Conservation (phyloP, 2,888 invertebrate genomes). For the Steromphala cineraria region DNA sequence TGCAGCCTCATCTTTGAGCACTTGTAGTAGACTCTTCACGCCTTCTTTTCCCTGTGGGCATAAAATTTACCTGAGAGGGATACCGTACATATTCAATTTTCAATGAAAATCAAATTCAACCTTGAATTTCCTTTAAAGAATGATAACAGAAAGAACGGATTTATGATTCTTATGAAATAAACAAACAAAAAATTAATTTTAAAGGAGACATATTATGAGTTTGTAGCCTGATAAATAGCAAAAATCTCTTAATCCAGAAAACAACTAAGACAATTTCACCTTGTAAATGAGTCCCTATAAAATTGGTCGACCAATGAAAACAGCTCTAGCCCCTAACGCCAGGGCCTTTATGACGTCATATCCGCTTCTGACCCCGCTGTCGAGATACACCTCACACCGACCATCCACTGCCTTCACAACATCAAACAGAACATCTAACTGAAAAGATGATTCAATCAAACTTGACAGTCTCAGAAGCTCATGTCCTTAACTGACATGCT, state of each 20-base stretch:
- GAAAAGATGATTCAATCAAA: not conserved
- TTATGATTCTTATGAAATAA: no score
- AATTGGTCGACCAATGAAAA: slow-evolving; percentile 90
- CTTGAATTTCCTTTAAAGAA: no score
- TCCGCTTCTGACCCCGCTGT: slow-evolving; percentile 90
- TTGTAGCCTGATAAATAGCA: not conserved
- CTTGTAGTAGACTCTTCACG: no score
- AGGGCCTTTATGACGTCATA: slow-evolving; percentile 93
- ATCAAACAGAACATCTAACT: slow-evolving; percentile 80
- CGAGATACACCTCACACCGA: slow-evolving; percentile 87
- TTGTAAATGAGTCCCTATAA: slow-evolving; percentile 88
- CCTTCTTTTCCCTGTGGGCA: no score
- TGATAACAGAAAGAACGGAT: no score
- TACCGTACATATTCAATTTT: no score
- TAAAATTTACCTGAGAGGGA: no score
- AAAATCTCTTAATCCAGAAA: not conserved
- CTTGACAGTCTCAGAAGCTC: no score
- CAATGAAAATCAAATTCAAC: no score
- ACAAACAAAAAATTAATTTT: no score
- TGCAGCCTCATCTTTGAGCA: no score
- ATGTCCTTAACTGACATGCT: no score
- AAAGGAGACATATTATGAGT: not conserved
- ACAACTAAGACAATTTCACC: slow-evolving; percentile 37
- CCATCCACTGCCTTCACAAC: slow-evolving; percentile 84
- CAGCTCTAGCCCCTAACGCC: slow-evolving; percentile 92